Evolutionary conservation across 2,113 vertebrate genomes (phyloP).

Genomic region (Ifrita kowaldi): DNA sequence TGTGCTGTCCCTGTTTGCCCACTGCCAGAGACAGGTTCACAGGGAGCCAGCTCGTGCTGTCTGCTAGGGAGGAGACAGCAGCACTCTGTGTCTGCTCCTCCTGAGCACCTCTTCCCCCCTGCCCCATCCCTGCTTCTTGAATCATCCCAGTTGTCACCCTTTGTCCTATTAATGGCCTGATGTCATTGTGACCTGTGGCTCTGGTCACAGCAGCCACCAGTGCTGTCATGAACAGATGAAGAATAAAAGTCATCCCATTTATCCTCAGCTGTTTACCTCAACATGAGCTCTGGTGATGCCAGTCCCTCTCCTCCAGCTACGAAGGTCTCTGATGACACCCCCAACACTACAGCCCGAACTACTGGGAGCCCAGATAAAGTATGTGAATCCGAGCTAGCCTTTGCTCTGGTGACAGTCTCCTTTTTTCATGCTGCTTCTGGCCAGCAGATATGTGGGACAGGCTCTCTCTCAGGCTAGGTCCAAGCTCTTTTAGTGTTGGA

Average conservation of each 20-base stretch:
- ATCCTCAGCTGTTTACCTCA: neutral
- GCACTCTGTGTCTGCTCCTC: neutral
- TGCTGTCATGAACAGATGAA: neutral
- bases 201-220: neutral
- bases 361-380: neutral
- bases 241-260: neutral
- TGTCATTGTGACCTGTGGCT: conserved; percentile 22
- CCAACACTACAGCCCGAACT: fast-evolving
- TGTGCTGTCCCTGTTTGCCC: neutral
- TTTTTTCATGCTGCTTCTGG: neutral
- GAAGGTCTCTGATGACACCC: neutral
- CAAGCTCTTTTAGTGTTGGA: neutral
- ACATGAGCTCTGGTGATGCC: neutral
- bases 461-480: neutral
- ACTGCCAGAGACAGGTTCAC: neutral
- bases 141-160: neutral
- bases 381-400: neutral
- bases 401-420: neutral
- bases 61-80: neutral
- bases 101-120: neutral
- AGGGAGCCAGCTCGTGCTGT: fast-evolving
- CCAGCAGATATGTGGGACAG: neutral
- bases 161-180: neutral
- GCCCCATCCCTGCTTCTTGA: neutral
- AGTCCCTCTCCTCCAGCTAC: neutral